phyloP scores from a whole-genome alignment of 2,113 vertebrate species.

The Mixornis gularis region DNA sequence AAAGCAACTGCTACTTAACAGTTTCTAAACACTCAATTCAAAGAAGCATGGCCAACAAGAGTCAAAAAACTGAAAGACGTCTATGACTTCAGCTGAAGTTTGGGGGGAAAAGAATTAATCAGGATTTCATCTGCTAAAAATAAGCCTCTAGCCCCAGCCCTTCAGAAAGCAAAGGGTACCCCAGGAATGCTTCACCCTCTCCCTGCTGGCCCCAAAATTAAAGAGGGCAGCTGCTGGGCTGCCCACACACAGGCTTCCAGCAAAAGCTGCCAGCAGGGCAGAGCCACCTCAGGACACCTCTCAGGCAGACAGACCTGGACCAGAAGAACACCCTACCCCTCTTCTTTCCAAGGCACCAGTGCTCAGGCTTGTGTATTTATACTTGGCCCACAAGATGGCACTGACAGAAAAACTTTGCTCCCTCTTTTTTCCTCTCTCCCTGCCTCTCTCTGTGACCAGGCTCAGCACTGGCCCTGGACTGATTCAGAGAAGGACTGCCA shows the following conservation, averaged over 20 bases:
- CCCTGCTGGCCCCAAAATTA: neutral
- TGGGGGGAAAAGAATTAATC: neutral
- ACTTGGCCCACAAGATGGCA: slow-evolving; percentile 8
- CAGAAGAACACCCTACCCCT: too few species aligned
- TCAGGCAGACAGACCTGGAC: accelerated
- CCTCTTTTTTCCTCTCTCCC: neutral
- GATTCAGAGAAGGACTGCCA: slow-evolving; percentile 7
- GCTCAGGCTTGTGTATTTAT: neutral
- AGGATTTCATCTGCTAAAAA: neutral
- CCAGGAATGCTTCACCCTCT: neutral
- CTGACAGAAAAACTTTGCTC: neutral
- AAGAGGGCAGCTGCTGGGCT: neutral
- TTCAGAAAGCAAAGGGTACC: neutral
- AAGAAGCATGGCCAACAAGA: neutral
- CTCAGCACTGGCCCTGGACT: neutral
- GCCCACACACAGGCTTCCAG: neutral
- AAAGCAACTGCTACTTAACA: neutral
- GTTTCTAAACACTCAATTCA: neutral
- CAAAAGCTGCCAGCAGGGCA: neutral
- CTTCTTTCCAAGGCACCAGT: neutral
- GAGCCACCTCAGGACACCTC: neutral
- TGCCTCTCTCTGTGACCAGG: neutral
- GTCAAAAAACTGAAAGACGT: neutral
- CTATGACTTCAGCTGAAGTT: neutral
- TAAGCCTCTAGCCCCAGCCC: accelerated